Conservation (phyloP, 2,113 vertebrate species). For the Spea bombifrons region DNA sequence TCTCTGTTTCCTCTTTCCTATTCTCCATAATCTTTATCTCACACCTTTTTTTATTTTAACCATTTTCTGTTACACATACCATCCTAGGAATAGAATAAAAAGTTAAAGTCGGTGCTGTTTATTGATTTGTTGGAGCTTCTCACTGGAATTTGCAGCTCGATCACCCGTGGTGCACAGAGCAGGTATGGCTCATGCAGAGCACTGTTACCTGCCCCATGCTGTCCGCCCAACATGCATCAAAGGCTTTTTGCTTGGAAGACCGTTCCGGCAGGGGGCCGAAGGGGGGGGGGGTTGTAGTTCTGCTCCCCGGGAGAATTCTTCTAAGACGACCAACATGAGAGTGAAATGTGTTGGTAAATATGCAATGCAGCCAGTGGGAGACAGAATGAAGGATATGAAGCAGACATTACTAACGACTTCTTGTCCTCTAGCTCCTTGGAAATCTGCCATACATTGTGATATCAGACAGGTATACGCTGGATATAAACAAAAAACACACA, state of each 20-base stretch:
- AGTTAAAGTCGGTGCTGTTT: constrained; percentile 56
- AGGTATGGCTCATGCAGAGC: constrained; percentile 34
- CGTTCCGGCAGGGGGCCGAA: not conserved
- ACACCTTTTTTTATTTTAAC: not conserved
- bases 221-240: constrained; percentile 41
- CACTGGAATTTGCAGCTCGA: constrained; percentile 17
- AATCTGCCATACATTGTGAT: not conserved
- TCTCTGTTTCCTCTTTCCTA: not conserved
- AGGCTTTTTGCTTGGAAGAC: constrained; percentile 32
- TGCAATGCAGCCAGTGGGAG: constrained; percentile 11
- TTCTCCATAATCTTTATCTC: not conserved
- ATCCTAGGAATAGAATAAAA: constrained; percentile 46
- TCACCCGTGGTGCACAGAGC: constrained; percentile 43
- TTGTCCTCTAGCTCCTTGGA: not conserved
- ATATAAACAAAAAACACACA: not conserved
- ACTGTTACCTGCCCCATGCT: constrained; percentile 43
- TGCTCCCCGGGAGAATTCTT: constrained; percentile 36
- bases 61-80: not conserved
- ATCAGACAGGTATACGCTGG: not conserved
- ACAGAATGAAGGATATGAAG: not conserved
- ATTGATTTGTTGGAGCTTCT: constrained; percentile 30
- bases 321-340: constrained; percentile 26
- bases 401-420: constrained; percentile 4
- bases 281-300: constrained; percentile 15
- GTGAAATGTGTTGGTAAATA: constrained; percentile 30